A percentile compares a stretch with the other conserved stretches of the same genome.
Evolutionary conservation across 2,113 vertebrate genomes (phyloP).

Genomic region (Sorex fumeus): DNA sequence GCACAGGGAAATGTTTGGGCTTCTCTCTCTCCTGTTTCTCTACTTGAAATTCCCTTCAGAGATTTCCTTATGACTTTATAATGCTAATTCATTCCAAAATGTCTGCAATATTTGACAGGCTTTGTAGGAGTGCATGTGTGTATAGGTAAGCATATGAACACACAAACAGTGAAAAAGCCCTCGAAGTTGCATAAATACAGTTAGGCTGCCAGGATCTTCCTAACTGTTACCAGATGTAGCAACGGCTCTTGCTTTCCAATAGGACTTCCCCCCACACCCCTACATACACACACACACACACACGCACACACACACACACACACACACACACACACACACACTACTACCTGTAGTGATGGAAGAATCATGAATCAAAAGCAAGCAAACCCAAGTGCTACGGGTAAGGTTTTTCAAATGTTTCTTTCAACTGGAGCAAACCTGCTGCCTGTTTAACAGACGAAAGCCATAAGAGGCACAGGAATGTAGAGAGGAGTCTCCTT

Average conservation of each 20-base stretch:
- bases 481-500: background rate
- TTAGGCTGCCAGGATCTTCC: background rate
- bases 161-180: background rate
- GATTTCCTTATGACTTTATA: constrained; percentile 52
- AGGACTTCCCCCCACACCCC: background rate
- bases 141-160: background rate
- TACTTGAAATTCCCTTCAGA: constrained; percentile 7
- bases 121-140: background rate
- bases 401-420: constrained; percentile 50
- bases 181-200: background rate
- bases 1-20: background rate
- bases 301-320: too few relatives aligned
- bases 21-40: background rate
- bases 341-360: background rate
- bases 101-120: constrained; percentile 35
- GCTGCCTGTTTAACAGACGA: background rate
- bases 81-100: constrained; percentile 52
- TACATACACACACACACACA: too few relatives aligned
- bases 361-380: constrained; percentile 20
- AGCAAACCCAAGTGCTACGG: background rate
- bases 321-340: too few relatives aligned
- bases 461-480: background rate
- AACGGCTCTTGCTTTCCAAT: background rate
- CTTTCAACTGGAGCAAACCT: constrained; percentile 11
- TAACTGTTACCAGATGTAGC: background rate